These are phyloP conservation scores for Toxotes lorentzi DNA, from an alignment of 2,797 vertebrate genomes.

Conservation along the genomic window DNA sequence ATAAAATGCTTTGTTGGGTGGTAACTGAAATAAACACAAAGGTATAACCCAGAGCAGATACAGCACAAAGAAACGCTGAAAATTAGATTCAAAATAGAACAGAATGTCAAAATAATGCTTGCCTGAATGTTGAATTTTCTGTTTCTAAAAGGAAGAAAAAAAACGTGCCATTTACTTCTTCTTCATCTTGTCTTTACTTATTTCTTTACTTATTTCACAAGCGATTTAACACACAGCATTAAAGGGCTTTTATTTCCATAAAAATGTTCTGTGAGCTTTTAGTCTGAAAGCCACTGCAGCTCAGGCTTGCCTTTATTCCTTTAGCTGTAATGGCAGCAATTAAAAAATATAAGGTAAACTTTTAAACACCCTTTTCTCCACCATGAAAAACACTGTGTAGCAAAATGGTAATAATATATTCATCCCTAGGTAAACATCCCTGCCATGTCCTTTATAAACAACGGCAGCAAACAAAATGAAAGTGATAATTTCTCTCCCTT, in stretches of 20 bases:
- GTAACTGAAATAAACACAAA: constrained; percentile 59
- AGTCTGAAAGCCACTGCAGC: constrained; percentile 63
- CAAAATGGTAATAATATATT: constrained; percentile 87
- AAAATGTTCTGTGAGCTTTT: constrained; percentile 61
- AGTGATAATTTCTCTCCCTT: constrained; percentile 88
- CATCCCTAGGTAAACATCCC: constrained; percentile 88
- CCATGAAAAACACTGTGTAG: constrained; percentile 82
- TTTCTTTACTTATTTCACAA: constrained; percentile 52
- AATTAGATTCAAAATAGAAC: constrained; percentile 26
- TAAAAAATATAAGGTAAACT: constrained; percentile 83
- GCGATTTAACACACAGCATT: constrained; percentile 52
- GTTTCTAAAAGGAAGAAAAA: not conserved
- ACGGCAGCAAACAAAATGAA: constrained; percentile 86
- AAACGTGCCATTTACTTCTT: not conserved
- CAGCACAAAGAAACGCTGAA: constrained; percentile 23
- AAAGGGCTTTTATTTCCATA: constrained; percentile 69
- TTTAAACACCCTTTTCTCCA: constrained; percentile 79
- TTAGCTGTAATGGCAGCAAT: constrained; percentile 83
- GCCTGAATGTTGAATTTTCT: constrained; percentile 3
- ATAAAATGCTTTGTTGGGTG: constrained; percentile 71
- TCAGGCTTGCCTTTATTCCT: constrained; percentile 73
- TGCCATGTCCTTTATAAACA: constrained; percentile 86
- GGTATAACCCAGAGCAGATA: constrained; percentile 31
- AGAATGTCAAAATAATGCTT: constrained; percentile 5
- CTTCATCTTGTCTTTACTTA: constrained; percentile 42